Percentiles rank a stretch among this genome's conserved stretches.
Evolutionary conservation across 1,140 invertebrate species (phyloP).

Genomic region (Laupala kohalensis): DNA sequence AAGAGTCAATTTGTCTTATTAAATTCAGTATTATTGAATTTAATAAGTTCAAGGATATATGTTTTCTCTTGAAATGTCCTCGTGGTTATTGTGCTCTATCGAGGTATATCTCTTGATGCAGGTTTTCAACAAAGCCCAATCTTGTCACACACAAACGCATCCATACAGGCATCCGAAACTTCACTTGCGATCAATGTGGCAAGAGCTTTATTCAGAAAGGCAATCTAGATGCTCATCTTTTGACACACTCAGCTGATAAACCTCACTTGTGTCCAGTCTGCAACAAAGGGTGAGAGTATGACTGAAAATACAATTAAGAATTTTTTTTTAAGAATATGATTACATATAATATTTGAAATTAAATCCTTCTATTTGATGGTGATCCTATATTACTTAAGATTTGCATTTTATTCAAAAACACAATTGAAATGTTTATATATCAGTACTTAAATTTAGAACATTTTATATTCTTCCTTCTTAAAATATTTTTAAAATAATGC

Average conservation of each 20-base stretch:
- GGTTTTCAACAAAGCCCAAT: slow-evolving; percentile 39
- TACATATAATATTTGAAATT: no score
- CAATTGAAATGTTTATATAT: no score
- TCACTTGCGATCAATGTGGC: slow-evolving; percentile 43
- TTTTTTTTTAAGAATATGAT: background rate
- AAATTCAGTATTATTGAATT: no score
- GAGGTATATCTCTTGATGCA: no score
- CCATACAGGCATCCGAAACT: slow-evolving; percentile 37
- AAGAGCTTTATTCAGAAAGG: slow-evolving; percentile 47
- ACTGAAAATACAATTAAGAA: background rate
- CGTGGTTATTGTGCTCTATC: no score
- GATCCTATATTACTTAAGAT: no score
- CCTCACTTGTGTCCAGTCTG: slow-evolving; percentile 36
- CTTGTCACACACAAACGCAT: slow-evolving; percentile 42
- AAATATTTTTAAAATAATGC: background rate
- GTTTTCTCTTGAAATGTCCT: no score
- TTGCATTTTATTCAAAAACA: no score
- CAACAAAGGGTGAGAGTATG: slow-evolving; percentile 30
- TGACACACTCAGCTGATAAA: slow-evolving; percentile 41
- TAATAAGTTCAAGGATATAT: no score
- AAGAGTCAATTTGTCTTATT: no score
- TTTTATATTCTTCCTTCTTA: background rate
- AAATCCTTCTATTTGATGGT: no score
- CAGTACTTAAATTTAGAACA: background rate
- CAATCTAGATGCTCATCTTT: slow-evolving; percentile 41